These are phyloP conservation scores for Mycogona germanica DNA, from an alignment of 2,888 invertebrate genomes.

Conservation along the genomic window DNA sequence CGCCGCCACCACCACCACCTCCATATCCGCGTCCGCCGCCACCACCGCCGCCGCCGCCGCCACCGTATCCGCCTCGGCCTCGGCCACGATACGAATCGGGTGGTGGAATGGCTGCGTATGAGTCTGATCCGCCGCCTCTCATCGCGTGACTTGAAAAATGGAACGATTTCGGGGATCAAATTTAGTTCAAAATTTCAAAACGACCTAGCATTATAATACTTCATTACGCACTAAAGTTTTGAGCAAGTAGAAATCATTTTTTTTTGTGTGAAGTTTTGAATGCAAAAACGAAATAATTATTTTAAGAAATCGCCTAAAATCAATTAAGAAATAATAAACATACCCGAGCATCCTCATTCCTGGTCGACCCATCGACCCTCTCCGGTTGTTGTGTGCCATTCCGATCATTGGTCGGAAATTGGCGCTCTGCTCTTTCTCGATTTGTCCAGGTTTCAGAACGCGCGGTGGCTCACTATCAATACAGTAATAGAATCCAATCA, in stretches of 20 bases:
- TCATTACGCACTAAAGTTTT: not conserved
- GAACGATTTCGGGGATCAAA: no score
- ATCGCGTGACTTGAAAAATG: no score
- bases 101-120: constrained; percentile 2
- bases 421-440: constrained; percentile 30
- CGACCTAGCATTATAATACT: no score
- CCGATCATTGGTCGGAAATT: constrained; percentile 69
- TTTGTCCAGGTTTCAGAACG: constrained; percentile 66
- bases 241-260: no score
- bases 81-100: not conserved
- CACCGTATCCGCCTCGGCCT: not conserved
- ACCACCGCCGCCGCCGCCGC: not conserved
- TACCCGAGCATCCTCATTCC: constrained; percentile 65
- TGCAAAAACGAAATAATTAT: not conserved
- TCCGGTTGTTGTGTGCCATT: constrained; percentile 50
- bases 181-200: no score
- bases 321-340: constrained; percentile 17
- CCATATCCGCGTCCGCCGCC: no score
- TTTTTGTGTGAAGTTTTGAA: not conserved
- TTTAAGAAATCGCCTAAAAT: not conserved
- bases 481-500: constrained; percentile 1
- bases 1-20: no score
- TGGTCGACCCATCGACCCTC: constrained; percentile 50
- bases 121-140: no score
- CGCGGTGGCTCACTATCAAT: constrained; percentile 50